These are phyloP conservation scores for Limnephilus auricula DNA, from an alignment of 2,888 invertebrate species.

Conservation along the genomic window DNA sequence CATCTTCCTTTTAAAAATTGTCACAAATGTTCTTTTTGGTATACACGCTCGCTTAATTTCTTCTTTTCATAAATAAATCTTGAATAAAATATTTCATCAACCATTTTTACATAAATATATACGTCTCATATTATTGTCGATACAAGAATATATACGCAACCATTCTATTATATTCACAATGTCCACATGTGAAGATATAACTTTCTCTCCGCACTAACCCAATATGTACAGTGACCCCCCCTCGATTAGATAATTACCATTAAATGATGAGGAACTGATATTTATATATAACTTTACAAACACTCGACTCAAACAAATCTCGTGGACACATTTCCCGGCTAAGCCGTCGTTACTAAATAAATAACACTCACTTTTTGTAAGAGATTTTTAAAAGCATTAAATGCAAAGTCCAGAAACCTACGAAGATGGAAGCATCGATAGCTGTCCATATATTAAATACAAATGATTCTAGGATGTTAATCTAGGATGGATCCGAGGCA, in stretches of 20 bases:
- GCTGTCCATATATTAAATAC: background rate
- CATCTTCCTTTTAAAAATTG: constrained; percentile 39
- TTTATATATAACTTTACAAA: constrained; percentile 4
- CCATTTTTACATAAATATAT: constrained; percentile 47
- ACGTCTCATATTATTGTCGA: constrained; percentile 62
- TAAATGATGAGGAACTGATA: constrained; percentile 38
- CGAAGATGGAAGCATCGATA: background rate
- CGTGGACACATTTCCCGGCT: background rate
- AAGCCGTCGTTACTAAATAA: background rate
- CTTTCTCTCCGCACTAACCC: constrained; percentile 20
- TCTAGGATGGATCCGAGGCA: too few species aligned
- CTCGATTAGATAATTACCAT: background rate
- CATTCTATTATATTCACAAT: constrained; percentile 13
- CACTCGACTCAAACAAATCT: background rate
- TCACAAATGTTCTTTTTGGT: constrained; percentile 46
- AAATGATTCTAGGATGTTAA: background rate
- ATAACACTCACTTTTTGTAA: background rate
- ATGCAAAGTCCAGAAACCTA: background rate
- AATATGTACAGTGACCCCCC: constrained; percentile 29
- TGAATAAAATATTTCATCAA: constrained; percentile 40
- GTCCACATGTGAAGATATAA: constrained; percentile 28
- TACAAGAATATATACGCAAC: constrained; percentile 60
- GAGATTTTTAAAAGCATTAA: background rate
- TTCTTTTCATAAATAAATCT: constrained; percentile 36
- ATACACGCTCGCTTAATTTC: constrained; percentile 41